Conservation (phyloP, 1,140 invertebrate genomes). For the Drosophila jambulina region DNA sequence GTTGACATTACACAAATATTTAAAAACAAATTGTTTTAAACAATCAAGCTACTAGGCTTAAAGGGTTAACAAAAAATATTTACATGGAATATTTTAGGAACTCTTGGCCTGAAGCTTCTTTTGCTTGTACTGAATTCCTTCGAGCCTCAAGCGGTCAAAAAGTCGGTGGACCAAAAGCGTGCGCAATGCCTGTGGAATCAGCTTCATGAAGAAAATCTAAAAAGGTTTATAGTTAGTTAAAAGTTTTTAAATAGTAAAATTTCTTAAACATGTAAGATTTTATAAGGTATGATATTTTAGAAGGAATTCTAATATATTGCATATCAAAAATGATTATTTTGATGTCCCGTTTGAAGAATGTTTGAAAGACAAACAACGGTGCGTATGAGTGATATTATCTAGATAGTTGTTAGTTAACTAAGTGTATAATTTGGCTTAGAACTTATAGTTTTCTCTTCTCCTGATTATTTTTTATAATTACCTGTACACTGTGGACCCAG, state of each 20-base stretch:
- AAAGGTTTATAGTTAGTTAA: neutral
- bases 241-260: neutral
- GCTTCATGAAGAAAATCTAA: constrained; percentile 74
- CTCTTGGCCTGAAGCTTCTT: constrained; percentile 20
- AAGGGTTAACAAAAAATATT: no score
- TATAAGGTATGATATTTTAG: no score
- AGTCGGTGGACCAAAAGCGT: constrained; percentile 58
- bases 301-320: no score
- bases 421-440: no score
- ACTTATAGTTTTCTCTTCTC: neutral
- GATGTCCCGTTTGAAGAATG: neutral
- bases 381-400: neutral
- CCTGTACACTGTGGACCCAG: constrained; percentile 95
- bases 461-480: constrained; percentile 43
- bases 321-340: neutral
- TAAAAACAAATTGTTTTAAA: no score
- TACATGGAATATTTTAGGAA: neutral
- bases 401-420: neutral
- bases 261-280: neutral
- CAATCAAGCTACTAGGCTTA: no score
- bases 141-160: constrained; percentile 56
- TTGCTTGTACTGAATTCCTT: constrained; percentile 54
- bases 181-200: constrained; percentile 62
- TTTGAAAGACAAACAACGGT: neutral
- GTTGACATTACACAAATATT: neutral